Conservation (phyloP, 1,140 invertebrate species). For the Ceratosolen solmsi region DNA sequence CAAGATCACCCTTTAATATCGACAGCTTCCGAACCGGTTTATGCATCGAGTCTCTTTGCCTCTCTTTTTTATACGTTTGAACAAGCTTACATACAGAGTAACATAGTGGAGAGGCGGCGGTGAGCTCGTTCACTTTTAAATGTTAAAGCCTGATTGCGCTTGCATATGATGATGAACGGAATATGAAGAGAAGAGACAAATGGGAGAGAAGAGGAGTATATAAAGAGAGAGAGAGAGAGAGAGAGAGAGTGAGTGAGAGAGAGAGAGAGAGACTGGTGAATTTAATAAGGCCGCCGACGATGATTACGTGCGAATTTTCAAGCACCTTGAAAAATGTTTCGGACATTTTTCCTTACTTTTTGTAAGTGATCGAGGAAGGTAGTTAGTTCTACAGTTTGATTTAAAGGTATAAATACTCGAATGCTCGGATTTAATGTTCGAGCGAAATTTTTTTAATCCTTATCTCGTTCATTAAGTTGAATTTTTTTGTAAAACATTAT, state of each 20-base stretch:
- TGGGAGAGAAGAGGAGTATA: not conserved
- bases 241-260: not conserved
- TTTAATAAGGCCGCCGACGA: constrained; percentile 33
- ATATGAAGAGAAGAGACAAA: not conserved
- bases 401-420: constrained; percentile 8
- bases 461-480: not conserved
- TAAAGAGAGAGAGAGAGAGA: not conserved
- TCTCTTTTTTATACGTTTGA: not conserved
- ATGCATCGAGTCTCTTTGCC: not conserved
- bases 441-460: not conserved
- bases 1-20: constrained; percentile 46
- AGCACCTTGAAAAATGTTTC: not conserved
- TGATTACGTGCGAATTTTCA: constrained; percentile 44
- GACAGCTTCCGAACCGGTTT: constrained; percentile 46
- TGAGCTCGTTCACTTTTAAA: not conserved
- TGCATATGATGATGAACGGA: not conserved
- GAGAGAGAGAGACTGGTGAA: not conserved
- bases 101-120: not conserved
- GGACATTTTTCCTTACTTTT: not conserved
- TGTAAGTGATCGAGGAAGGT: not conserved
- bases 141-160: not conserved
- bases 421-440: not conserved
- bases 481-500: not conserved
- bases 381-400: not conserved
- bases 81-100: not conserved